Evolutionary conservation across 2,888 invertebrate species (phyloP).

Genomic region (Mimachlamys varia): DNA sequence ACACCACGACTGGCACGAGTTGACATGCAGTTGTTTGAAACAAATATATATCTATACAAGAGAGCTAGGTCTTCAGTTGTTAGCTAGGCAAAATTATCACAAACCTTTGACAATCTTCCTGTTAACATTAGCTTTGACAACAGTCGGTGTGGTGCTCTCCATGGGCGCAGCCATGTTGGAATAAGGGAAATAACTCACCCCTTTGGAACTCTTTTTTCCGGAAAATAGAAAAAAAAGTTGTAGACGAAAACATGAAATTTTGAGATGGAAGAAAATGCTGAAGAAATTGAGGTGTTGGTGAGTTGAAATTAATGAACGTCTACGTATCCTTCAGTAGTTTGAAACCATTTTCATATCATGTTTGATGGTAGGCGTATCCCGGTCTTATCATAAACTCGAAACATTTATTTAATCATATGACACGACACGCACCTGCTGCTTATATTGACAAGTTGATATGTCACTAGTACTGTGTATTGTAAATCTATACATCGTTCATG

Average conservation of each 20-base stretch:
- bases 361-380: background rate
- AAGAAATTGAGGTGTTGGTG: background rate
- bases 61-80: too few species aligned
- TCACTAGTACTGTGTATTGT: too few species aligned
- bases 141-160: background rate
- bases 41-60: too few species aligned
- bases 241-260: slow-evolving; percentile 20
- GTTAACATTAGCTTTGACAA: background rate
- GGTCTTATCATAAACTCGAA: too few species aligned
- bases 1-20: too few species aligned
- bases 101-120: slow-evolving; percentile 23
- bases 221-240: background rate
- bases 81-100: background rate
- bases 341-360: background rate
- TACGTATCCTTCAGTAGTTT: too few species aligned
- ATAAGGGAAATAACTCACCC: background rate
- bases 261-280: background rate
- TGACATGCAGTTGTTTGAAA: too few species aligned
- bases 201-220: background rate
- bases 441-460: too few species aligned
- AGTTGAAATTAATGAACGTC: background rate
- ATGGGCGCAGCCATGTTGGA: slow-evolving; percentile 8
- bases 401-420: too few species aligned
- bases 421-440: too few species aligned
- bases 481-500: too few species aligned